Conservation (phyloP, 1,140 invertebrate genomes). For the Bacillus rossius region DNA sequence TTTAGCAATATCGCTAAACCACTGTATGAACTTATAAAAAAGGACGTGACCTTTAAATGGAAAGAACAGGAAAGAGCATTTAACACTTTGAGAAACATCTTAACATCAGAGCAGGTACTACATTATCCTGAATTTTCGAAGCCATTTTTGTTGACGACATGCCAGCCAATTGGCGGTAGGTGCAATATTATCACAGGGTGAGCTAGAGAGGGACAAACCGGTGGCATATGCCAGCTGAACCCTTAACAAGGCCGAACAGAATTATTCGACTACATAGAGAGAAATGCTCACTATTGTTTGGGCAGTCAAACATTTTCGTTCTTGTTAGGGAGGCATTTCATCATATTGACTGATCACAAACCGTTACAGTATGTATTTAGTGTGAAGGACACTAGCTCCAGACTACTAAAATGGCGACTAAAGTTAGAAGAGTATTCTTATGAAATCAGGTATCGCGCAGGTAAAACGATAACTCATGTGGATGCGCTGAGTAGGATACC, state of each 20-base stretch:
- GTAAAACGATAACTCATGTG: too few species aligned
- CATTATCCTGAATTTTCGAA: conserved; percentile 34
- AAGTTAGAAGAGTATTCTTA: too few species aligned
- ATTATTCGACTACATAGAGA: conserved; percentile 32
- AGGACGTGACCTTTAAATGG: conserved; percentile 30
- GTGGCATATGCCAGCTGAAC: conserved; percentile 29
- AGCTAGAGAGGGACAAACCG: conserved; percentile 26
- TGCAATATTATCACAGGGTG: conserved; percentile 36
- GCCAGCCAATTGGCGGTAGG: conserved; percentile 45
- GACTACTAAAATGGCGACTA: too few species aligned
- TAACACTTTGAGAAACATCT: conserved; percentile 13
- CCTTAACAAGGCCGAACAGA: conserved; percentile 21
- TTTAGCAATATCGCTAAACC: conserved; percentile 26
- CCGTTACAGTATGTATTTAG: conserved; percentile 34
- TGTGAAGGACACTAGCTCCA: conserved; percentile 5
- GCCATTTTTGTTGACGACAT: conserved; percentile 52
- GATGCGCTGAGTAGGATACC: too few species aligned
- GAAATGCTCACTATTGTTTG: conserved; percentile 40
- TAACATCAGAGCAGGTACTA: conserved; percentile 32
- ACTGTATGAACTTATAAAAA: conserved; percentile 24
- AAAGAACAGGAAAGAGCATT: conserved; percentile 30
- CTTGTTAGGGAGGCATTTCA: conserved; percentile 36
- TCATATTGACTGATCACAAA: conserved; percentile 38
- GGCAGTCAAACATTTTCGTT: conserved; percentile 41
- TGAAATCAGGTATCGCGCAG: too few species aligned